Base-by-base conservation (phyloP, 30 jellyfish, hydroid and myxozoan species). In the Hydra vulgaris region DNA sequence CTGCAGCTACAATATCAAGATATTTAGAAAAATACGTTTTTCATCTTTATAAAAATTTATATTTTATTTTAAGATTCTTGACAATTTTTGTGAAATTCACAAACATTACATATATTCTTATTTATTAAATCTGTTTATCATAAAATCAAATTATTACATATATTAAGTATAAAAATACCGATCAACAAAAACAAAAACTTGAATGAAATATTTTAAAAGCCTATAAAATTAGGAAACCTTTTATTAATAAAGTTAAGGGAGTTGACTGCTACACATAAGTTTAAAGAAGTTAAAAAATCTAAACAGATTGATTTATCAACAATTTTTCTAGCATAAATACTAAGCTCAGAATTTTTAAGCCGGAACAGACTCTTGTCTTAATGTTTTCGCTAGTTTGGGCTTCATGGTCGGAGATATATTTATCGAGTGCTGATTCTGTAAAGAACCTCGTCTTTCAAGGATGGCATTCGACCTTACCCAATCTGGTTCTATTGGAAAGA, bases 401-500 rank as follows among this genome's bases (percentile, higher is more conserved):
- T 70, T 70, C 71, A 22, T 66, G 53, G 27, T 27, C 17, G 83
- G 83, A 15, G 83, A 75, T 17, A 75, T 25, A 17, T 26, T 25
- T n/a, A 71, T 23, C 23, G 24, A 24, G 56, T 26, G 83, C 18
- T 75, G 83, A 53, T 75, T 66, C 71, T 75, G 83, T 70, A 75
- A 54, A 23, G 83, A 75, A 0, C 72, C 83, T 54, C 56, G 53
- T 25, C 83, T 66, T 26, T 75, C 83, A 18, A 75, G 72, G 25
- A 75, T 27, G 24, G 83, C 83, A 17, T 75, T 26, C 69, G 66
- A 17, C 22, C 52, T 75, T 23, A 75, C 71, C 83, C 83, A 75
- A 26, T 75, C 83, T 25, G 83, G 83, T 75, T 75, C 83, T 75
- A 75, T 54, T 24, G 56, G 71, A 53, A 75, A 26, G 25, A 26